phyloP scores from a whole-genome alignment of 1,140 invertebrate genomes.

The Scaptodrosophila lebanonensis region DNA sequence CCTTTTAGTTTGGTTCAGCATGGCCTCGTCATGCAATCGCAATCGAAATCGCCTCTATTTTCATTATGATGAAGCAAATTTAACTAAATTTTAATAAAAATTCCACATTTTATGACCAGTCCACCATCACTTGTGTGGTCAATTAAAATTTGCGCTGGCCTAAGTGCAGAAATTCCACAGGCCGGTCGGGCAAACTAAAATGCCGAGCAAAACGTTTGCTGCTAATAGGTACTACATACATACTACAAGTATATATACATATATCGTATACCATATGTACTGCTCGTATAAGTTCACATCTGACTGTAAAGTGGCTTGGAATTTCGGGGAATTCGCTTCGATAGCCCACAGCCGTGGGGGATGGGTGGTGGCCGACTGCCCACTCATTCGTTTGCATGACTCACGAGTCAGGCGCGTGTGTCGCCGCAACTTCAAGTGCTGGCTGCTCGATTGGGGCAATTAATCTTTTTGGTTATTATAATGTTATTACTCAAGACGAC shows the following conservation, averaged over 20 bases:
- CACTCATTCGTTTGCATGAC: slow-evolving; percentile 37
- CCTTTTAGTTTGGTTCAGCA: background rate
- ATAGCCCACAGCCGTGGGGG: too few species aligned
- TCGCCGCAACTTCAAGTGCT: too few species aligned
- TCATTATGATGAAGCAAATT: too few species aligned
- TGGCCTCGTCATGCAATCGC: slow-evolving; percentile 46
- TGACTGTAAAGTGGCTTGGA: too few species aligned
- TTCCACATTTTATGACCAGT: slow-evolving; percentile 58
- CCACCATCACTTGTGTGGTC: slow-evolving; percentile 47
- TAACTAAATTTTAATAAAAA: slow-evolving; percentile 46
- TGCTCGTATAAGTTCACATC: too few species aligned
- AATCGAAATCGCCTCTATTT: too few species aligned
- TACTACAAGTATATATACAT: too few species aligned
- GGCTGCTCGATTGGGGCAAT: slow-evolving; percentile 33
- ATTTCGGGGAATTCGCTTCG: too few species aligned
- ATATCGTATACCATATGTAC: too few species aligned
- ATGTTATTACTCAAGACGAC: slow-evolving; percentile 58
- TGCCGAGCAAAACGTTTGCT: slow-evolving; percentile 19
- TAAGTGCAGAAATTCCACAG: slow-evolving; percentile 12
- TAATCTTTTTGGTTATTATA: slow-evolving; percentile 65
- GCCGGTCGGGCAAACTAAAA: slow-evolving; percentile 5
- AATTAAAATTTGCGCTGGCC: slow-evolving; percentile 51
- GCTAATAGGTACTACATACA: too few species aligned
- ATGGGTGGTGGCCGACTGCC: too few species aligned
- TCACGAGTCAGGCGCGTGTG: too few species aligned